Percentiles rank a stretch among this genome's conserved stretches.
phyloP scores from a whole-genome alignment of 2,113 vertebrate species.

The Trinectes maculatus region DNA sequence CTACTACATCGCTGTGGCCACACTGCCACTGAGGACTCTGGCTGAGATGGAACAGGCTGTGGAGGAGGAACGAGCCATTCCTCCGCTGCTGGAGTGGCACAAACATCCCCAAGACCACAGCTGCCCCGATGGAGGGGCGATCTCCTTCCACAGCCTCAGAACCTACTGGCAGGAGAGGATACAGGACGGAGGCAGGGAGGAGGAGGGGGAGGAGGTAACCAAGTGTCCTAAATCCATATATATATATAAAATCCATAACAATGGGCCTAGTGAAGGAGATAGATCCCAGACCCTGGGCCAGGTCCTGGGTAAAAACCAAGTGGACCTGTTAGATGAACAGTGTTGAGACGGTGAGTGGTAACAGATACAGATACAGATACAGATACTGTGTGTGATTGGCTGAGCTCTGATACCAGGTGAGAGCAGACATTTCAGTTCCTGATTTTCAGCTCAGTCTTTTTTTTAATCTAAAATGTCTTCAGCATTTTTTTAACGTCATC shows the following conservation, averaged over 20 bases:
- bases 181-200: neutral
- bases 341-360: too few species aligned
- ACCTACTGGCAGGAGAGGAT: conserved; percentile 78
- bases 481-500: too few species aligned
- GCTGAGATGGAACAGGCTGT: conserved; percentile 68
- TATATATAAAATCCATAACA: too few species aligned
- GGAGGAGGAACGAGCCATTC: conserved; percentile 64
- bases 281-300: neutral
- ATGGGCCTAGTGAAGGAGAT: too few species aligned
- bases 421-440: neutral
- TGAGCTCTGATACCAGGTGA: neutral
- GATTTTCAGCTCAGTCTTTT: neutral
- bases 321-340: too few species aligned
- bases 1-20: conserved; percentile 72
- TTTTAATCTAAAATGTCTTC: too few species aligned
- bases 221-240: neutral
- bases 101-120: conserved; percentile 63
- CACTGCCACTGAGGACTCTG: conserved; percentile 61
- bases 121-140: conserved; percentile 40
- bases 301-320: neutral
- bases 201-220: conserved; percentile 21
- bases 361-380: too few species aligned
- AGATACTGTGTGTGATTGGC: too few species aligned
- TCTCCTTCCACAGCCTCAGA: conserved; percentile 71
- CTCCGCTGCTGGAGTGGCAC: conserved; percentile 75